Conservation (phyloP, 1,140 invertebrate species). For the Halictus rubicundus region DNA sequence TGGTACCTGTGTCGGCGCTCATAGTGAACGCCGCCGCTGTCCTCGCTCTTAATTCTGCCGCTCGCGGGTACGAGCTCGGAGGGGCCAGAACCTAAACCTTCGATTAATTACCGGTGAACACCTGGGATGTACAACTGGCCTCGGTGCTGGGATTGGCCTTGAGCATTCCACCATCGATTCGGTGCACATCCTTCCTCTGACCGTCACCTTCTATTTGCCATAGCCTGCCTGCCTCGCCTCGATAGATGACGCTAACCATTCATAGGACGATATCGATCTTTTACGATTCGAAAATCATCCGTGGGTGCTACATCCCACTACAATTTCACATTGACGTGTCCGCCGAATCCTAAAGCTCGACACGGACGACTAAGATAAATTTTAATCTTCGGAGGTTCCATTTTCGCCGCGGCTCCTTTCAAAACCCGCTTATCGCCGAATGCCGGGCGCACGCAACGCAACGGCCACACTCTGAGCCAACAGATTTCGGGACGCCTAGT, state of each 20-base stretch:
- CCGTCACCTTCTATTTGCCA: background rate
- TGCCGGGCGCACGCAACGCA: background rate
- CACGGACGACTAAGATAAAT: too few relatives aligned
- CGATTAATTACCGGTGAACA: constrained; percentile 77
- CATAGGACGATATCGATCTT: too few relatives aligned
- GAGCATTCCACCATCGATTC: constrained; percentile 55
- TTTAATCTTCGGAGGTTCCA: too few relatives aligned
- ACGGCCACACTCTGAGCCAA: background rate
- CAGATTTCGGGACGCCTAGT: background rate
- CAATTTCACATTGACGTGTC: too few relatives aligned
- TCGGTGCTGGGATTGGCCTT: constrained; percentile 50
- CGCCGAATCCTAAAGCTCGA: too few relatives aligned
- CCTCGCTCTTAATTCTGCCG: constrained; percentile 75
- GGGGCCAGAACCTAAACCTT: constrained; percentile 65
- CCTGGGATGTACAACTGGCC: constrained; percentile 63
- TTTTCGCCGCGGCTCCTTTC: background rate
- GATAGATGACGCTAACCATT: background rate
- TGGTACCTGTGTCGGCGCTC: constrained; percentile 71
- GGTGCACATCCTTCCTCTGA: background rate
- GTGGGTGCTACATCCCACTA: too few relatives aligned
- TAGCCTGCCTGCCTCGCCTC: background rate
- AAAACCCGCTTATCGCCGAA: background rate
- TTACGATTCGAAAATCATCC: too few relatives aligned
- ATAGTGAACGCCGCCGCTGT: constrained; percentile 66
- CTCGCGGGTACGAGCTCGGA: constrained; percentile 62